Base-by-base conservation (phyloP, 2,797 vertebrate species). In the Falco columbarius region DNA sequence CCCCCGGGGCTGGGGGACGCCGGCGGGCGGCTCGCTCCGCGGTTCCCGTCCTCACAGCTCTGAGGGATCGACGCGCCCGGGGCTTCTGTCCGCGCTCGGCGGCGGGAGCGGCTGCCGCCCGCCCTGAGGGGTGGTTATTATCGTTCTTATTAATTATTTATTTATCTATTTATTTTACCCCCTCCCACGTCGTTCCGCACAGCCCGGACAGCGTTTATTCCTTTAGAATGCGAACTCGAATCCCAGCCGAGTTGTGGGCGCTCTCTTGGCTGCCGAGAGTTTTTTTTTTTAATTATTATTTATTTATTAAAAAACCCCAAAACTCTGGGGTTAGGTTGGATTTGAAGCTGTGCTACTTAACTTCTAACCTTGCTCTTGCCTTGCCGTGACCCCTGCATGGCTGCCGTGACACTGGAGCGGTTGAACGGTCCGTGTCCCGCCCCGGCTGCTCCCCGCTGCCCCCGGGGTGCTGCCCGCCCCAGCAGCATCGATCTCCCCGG, bases 401-500 rank as follows among this genome's bases (percentile, higher is more conserved):
- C 55, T 4, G 4, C 10, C 30, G 4, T 3, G 3, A 4, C 8
- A 3, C 1, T 8, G 67, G 19, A 38, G 47, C 26, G 26, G n/a
- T 42, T 42, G 40, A 42, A 42, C 40, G 40, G 40, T 42, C 40
- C 14, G 40, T 14, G 11, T 40, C 13, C 40, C 42, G 14, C 42
- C 42, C 42, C 42, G 38, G 38, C 38, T 12, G 38, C 38, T 42
- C 42, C 42, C 42, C 59, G 42, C 58, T 30, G 81, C 55, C 67
- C 83, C 14, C 10, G 42, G 22, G 40, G 4, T 26, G 17, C 47
- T 14, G 34, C 67, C 65, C 3, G 59, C 54, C 1, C 1, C 27
- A 1, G 1, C 1, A 0, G 49, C 1, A 56, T 54, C 49, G 12
- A 26, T 9, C 21, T 8, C 16, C 30, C 34, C 24, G 20, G 11